These are phyloP conservation scores for Cryptocheilus praepositus DNA, from an alignment of 2,888 invertebrate genomes.

Conservation along the genomic window DNA sequence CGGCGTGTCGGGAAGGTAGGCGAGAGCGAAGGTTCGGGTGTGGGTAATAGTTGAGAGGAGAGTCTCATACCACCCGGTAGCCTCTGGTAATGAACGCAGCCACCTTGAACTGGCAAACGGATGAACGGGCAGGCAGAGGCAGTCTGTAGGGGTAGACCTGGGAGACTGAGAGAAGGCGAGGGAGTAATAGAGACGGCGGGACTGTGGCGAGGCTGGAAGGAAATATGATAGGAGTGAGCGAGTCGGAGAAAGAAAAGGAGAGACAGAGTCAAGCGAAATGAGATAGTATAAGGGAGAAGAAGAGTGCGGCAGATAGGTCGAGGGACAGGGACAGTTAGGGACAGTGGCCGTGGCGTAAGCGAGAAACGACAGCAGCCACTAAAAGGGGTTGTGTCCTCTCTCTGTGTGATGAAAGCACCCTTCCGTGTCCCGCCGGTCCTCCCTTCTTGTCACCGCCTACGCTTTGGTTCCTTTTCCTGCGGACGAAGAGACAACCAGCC, in stretches of 20 bases:
- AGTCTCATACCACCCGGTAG: conserved; percentile 35
- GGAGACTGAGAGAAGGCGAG: conserved; percentile 24
- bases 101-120: conserved; percentile 73
- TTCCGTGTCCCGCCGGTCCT: conserved; percentile 55
- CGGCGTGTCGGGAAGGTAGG: not conserved
- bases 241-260: conserved; percentile 31
- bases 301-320: not conserved
- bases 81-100: conserved; percentile 70
- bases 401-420: conserved; percentile 67
- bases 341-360: conserved; percentile 23
- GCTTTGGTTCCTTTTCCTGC: conserved; percentile 47
- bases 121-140: conserved; percentile 64
- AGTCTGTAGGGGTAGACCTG: conserved; percentile 44
- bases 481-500: conserved; percentile 28
- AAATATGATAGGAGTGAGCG: conserved; percentile 17
- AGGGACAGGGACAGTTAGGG: conserved; percentile 26
- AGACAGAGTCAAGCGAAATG: not conserved
- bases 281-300: not conserved
- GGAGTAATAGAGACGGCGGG: conserved; percentile 22
- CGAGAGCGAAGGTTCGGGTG: not conserved
- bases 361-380: conserved; percentile 58
- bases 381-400: conserved; percentile 67
- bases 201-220: not conserved
- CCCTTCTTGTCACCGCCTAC: conserved; percentile 34
- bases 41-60: conserved; percentile 3